Conservation (phyloP, 92 coral and sea anemone genomes). For the Heteractis magnifica region DNA sequence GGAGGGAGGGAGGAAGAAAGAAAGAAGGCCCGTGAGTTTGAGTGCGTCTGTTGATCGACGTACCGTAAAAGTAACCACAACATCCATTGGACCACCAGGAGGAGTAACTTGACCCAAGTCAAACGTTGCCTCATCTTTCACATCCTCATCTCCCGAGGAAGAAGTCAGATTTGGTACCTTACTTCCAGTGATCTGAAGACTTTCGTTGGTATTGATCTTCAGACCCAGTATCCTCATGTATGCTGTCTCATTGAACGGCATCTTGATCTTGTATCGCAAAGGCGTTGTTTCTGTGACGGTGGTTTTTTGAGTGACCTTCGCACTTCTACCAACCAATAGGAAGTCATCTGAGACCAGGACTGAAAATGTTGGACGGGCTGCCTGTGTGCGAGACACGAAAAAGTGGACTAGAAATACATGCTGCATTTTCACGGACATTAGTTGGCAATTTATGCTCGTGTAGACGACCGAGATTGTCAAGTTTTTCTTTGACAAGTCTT, state of each 20-base stretch:
- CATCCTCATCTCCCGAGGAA: not conserved
- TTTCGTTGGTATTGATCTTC: not conserved
- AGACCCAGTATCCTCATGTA: constrained; percentile 18
- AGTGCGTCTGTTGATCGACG: not conserved
- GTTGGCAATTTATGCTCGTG: not conserved
- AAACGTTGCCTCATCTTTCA: constrained; percentile 4
- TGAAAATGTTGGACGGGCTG: constrained; percentile 16
- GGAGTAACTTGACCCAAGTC: constrained; percentile 31
- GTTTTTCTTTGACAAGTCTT: too few relatives aligned
- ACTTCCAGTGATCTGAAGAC: constrained; percentile 20
- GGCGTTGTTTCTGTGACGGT: constrained; percentile 16
- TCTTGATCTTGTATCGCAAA: constrained; percentile 9
- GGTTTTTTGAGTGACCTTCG: constrained; percentile 13
- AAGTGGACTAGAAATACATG: not conserved
- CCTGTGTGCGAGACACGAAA: not conserved
- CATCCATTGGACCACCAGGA: constrained; percentile 4
- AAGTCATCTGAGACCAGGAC: constrained; percentile 20
- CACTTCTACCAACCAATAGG: constrained; percentile 9
- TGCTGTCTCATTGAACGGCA: constrained; percentile 18
- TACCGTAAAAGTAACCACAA: constrained; percentile 11
- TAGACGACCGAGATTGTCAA: not conserved
- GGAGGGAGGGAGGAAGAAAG: not conserved
- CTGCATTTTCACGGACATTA: not conserved
- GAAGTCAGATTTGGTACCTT: constrained; percentile 18
- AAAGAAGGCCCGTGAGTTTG: too few relatives aligned